Base-by-base conservation (phyloP, 2,888 invertebrate species). In the Catocala fraxini region DNA sequence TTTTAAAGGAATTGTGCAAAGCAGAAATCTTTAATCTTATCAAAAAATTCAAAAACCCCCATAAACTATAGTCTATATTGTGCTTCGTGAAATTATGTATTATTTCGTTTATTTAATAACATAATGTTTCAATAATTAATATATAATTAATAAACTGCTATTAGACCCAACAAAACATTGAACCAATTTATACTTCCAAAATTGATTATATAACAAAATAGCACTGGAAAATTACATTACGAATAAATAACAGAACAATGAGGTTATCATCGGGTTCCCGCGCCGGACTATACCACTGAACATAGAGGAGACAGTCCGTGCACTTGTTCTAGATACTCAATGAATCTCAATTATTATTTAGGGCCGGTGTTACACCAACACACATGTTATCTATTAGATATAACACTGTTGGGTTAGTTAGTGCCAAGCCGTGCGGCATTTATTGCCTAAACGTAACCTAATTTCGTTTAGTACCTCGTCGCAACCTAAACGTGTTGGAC, bases 221-320 rank as follows among this genome's bases (percentile, higher is more conserved):
- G 52, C 43, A 60, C 64, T 69, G 85, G 89, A 88, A 88, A 87
- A 86, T 88, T 82, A 84, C 83, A 80, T 77, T 69, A 78, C 79
- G 79, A 80, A 80, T 84, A 85, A 84, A 85, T 83, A 85, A 79
- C 83, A 79, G 69, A 85, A 80, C 82, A 87, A 85, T 81, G 83
- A 87, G 86, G 88, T 88, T 89, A 89, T 87, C 85, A 73, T 81
- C 34, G n/a, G 34, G 45, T 71, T 80, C 75, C 65, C 71, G 77
- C 68, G 25, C 25, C 25, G 65, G 64, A 73, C 71, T 71, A 73
- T 72, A 78, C 75, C 73, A 76, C 69, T 74, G 76, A 79, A 79
- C 79, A 77, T 68, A 75, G 67, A 65, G 66, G 71, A 76, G 73
- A 76, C 77, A 76, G 78, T 77, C 75, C 73, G 70, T 79, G 78